Evolutionary conservation across 2,888 invertebrate species (phyloP).

Genomic region (Pheosia tremula): DNA sequence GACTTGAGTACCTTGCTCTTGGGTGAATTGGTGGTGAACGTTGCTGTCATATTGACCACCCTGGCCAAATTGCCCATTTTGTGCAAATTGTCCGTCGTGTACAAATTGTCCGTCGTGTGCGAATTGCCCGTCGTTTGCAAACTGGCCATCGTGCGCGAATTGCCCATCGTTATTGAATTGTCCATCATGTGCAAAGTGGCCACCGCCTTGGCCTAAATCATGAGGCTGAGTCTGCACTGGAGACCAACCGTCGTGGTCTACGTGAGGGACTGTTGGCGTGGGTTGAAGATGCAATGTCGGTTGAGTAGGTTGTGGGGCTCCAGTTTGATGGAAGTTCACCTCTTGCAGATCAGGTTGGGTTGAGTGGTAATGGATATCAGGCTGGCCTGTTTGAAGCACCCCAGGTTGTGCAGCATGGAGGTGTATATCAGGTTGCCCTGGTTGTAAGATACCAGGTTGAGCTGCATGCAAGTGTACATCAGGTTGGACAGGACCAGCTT

Average conservation of each 20-base stretch:
- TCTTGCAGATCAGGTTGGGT: conserved; percentile 34
- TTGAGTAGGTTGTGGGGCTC: conserved; percentile 30
- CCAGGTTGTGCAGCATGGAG: conserved; percentile 32
- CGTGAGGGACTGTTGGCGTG: conserved; percentile 45
- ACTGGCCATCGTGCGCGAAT: conserved; percentile 23
- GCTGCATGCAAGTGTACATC: conserved; percentile 26
- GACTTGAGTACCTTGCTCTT: conserved; percentile 71
- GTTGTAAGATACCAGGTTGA: conserved; percentile 26
- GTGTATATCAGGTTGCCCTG: conserved; percentile 20
- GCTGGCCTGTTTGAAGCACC: conserved; percentile 44
- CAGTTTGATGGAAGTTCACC: conserved; percentile 31
- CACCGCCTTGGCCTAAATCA: conserved; percentile 48
- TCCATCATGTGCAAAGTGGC: conserved; percentile 42
- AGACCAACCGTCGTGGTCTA: conserved; percentile 76
- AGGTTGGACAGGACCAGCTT: conserved; percentile 16
- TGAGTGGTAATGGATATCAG: conserved; percentile 43
- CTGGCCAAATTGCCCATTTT: conserved; percentile 21
- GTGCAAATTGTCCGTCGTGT: conserved; percentile 9
- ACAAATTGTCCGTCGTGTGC: conserved; percentile 9
- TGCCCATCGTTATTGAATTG: conserved; percentile 22
- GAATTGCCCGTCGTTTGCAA: conserved; percentile 9
- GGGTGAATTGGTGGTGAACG: conserved; percentile 61
- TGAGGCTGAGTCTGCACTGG: conserved; percentile 65
- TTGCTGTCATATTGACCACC: conserved; percentile 33
- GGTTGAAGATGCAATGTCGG: conserved; percentile 33